Evolutionary conservation across 2,113 vertebrate species (phyloP).

Genomic region (Cinclus cinclus): DNA sequence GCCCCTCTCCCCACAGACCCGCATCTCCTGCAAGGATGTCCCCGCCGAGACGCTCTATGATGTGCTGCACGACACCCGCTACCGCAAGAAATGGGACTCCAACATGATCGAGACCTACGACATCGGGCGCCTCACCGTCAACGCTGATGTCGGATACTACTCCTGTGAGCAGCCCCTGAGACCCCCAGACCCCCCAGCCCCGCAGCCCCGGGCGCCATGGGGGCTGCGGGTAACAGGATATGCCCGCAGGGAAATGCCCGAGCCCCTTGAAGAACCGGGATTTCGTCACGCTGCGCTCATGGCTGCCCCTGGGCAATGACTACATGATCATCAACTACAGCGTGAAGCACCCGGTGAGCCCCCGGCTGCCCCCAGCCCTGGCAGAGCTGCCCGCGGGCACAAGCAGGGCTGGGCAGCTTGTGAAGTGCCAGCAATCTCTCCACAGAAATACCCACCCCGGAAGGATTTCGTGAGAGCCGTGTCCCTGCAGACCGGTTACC

Average conservation of each 20-base stretch:
- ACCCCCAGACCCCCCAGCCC: fast-evolving
- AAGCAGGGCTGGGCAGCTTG: neutral
- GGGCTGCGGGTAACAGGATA: neutral
- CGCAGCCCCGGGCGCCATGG: fast-evolving
- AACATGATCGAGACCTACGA: conserved; percentile 92
- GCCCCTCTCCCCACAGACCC: conserved; percentile 70
- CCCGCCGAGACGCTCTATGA: conserved; percentile 84
- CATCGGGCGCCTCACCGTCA: conserved; percentile 85
- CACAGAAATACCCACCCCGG: conserved; percentile 84
- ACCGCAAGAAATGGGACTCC: conserved; percentile 89
- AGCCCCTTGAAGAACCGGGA: conserved; percentile 86
- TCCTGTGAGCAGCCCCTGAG: conserved; percentile 78
- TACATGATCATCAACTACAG: conserved; percentile 94
- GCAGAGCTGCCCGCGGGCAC: neutral
- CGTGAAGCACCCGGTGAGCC: conserved; percentile 82
- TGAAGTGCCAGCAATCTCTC: neutral
- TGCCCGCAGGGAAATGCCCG: conserved; percentile 72
- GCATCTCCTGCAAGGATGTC: conserved; percentile 86
- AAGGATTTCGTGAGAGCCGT: conserved; percentile 87
- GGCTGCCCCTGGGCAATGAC: conserved; percentile 86
- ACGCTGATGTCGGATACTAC: conserved; percentile 90
- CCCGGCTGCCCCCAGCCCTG: fast-evolving
- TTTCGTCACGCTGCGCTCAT: conserved; percentile 87
- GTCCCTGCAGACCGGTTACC: conserved; percentile 82
- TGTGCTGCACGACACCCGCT: conserved; percentile 86